Percentiles rank a stretch among this genome's conserved stretches.
phyloP scores from a whole-genome alignment of 2,113 vertebrate genomes.

The Tyrannus savana region DNA sequence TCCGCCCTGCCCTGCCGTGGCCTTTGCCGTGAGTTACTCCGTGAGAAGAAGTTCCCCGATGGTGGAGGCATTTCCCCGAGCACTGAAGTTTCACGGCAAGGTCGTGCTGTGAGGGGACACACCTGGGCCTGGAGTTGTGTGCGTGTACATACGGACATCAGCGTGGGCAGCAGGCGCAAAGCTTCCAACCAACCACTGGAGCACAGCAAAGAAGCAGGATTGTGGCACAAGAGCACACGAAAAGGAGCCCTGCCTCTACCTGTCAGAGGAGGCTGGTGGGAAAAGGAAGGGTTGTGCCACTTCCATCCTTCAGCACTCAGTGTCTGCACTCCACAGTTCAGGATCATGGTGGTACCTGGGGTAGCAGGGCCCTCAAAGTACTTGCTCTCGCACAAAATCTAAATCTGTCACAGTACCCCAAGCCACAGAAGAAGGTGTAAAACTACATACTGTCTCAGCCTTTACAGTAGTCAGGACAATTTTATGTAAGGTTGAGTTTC shows the following conservation, averaged over 20 bases:
- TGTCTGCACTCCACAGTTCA: accelerated
- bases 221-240: background rate
- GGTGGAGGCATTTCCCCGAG: background rate
- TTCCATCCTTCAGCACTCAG: background rate
- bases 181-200: accelerated
- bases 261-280: background rate
- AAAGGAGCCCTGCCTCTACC: background rate
- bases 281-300: background rate
- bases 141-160: accelerated
- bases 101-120: background rate
- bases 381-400: too few species aligned
- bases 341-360: accelerated
- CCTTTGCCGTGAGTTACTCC: accelerated
- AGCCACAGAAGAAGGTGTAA: background rate
- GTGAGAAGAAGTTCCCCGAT: accelerated
- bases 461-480: background rate
- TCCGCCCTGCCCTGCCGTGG: background rate
- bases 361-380: background rate
- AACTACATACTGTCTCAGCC: background rate
- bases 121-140: background rate
- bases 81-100: background rate
- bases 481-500: background rate
- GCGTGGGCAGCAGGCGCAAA: background rate
- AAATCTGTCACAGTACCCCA: background rate
- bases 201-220: background rate